Evolutionary conservation across 2,113 vertebrate species (phyloP).

Genomic region (Sinocyclocheilus rhinocerous): DNA sequence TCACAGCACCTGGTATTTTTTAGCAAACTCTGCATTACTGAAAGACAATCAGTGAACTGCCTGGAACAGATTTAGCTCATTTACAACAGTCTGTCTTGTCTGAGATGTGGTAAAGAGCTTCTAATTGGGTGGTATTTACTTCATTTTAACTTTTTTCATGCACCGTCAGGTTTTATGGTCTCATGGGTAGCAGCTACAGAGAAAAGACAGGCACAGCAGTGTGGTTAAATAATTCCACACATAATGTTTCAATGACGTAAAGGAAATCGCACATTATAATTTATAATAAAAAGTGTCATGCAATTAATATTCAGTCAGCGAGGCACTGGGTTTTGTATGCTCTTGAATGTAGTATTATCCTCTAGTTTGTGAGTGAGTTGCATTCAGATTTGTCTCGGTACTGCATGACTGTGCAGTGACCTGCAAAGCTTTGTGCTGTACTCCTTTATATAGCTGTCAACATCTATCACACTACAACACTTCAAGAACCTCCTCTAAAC

Average conservation of each 20-base stretch:
- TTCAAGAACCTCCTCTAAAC: conserved; percentile 11
- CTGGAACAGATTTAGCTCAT: conserved; percentile 25
- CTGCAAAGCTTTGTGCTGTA: conserved; percentile 14
- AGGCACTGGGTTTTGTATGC: neutral
- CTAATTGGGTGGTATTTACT: conserved; percentile 1
- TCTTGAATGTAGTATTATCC: neutral
- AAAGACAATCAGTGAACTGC: neutral
- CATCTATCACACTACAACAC: conserved; percentile 13
- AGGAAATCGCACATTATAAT: neutral
- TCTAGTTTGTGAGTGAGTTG: conserved; percentile 14
- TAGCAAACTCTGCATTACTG: conserved; percentile 11
- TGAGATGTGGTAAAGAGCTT: neutral
- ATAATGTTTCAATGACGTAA: neutral
- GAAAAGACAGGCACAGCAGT: neutral
- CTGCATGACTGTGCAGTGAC: conserved; percentile 9
- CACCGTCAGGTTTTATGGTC: conserved; percentile 5
- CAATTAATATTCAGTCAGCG: neutral
- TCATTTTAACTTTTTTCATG: neutral
- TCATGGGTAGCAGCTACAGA: neutral
- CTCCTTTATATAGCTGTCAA: conserved; percentile 19
- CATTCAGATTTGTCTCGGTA: conserved; percentile 6
- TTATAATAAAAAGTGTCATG: neutral
- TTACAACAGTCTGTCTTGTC: conserved; percentile 16
- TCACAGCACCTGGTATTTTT: conserved; percentile 1
- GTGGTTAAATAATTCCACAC: neutral